Conservation (phyloP, 2,797 vertebrate species). For the Babyrousa celebensis region DNA sequence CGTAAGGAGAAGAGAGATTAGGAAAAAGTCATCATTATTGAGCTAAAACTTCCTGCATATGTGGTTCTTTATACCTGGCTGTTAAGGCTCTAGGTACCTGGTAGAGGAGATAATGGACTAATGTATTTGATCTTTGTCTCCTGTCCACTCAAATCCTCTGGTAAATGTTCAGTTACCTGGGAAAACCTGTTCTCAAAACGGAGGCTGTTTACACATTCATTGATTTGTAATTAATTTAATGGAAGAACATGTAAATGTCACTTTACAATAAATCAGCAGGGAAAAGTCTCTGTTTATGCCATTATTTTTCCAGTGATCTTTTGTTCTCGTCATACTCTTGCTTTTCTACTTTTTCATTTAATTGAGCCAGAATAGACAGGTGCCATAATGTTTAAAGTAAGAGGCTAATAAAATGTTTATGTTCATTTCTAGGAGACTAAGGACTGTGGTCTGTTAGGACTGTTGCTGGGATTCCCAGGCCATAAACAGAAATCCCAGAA, state of each 20-base stretch:
- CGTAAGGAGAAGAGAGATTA: not conserved
- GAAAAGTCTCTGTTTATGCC: not conserved
- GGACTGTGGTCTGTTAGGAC: not conserved
- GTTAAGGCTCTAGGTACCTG: not conserved
- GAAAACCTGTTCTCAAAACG: constrained; percentile 10
- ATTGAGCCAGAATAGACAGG: rapidly evolving
- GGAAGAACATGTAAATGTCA: not conserved
- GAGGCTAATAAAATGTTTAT: constrained; percentile 12
- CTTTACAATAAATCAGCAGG: constrained; percentile 13
- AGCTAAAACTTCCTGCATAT: not conserved
- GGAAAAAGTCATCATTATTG: not conserved
- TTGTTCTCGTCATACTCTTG: not conserved
- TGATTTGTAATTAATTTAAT: constrained; percentile 49
- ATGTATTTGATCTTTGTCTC: not conserved
- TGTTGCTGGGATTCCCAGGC: constrained; percentile 43
- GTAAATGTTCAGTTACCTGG: not conserved
- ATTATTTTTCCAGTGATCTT: not conserved
- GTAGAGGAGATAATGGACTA: not conserved
- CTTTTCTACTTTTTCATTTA: constrained; percentile 66
- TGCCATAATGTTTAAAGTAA: not conserved
- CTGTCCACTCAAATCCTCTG: not conserved
- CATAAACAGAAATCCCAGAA: not conserved
- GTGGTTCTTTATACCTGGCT: rapidly evolving
- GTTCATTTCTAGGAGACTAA: not conserved
- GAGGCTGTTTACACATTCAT: not conserved